Conservation (phyloP, 1,140 invertebrate genomes). For the Sminthurinus signatus region DNA sequence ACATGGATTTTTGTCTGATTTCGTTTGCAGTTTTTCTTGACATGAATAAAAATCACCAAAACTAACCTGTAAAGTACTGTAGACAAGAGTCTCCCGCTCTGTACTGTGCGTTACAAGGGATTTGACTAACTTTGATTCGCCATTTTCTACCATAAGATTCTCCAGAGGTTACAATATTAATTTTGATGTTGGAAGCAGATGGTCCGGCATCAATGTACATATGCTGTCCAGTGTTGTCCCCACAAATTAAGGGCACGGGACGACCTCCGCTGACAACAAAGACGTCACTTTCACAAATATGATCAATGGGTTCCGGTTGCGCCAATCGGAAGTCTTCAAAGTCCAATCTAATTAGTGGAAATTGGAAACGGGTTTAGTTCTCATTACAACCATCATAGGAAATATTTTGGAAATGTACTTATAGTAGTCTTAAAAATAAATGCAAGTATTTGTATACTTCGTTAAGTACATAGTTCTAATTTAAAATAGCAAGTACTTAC, state of each 20-base stretch:
- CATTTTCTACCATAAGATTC: constrained; percentile 38
- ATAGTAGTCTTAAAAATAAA: constrained; percentile 4
- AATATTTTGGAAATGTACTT: too few relatives aligned
- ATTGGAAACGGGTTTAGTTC: too few relatives aligned
- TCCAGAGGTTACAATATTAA: constrained; percentile 41
- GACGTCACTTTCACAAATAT: constrained; percentile 41
- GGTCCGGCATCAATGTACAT: constrained; percentile 45
- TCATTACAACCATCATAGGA: too few relatives aligned
- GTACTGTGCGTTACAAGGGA: constrained; percentile 48
- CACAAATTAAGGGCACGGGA: constrained; percentile 42
- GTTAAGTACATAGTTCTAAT: too few relatives aligned
- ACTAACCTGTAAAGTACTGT: constrained; percentile 42
- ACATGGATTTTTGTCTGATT: too few relatives aligned
- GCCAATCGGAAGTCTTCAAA: constrained; percentile 42
- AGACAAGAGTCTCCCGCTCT: constrained; percentile 58
- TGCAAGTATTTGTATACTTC: too few relatives aligned
- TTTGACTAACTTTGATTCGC: constrained; percentile 50
- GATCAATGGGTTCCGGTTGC: constrained; percentile 42
- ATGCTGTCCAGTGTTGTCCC: constrained; percentile 43
- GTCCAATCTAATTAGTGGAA: constrained; percentile 41
- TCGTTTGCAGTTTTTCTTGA: too few relatives aligned
- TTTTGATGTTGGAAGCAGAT: constrained; percentile 53
- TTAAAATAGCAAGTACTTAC: constrained; percentile 47
- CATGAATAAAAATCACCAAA: too few relatives aligned
- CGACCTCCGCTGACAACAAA: constrained; percentile 41